These are phyloP conservation scores for Drosophila multiciliata DNA, from an alignment of 2,888 invertebrate species.

Conservation along the genomic window DNA sequence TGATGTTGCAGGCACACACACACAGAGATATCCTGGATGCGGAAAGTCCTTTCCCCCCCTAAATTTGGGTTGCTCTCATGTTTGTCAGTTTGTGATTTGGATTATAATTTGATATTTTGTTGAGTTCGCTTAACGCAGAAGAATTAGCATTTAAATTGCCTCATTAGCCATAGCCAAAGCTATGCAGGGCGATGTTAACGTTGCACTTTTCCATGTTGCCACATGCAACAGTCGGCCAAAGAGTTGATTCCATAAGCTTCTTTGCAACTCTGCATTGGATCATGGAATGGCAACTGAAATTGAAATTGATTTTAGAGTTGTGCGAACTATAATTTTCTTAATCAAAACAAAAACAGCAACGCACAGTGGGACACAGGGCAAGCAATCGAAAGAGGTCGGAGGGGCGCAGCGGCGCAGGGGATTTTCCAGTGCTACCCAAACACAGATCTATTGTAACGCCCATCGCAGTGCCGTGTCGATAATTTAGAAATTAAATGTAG, in stretches of 20 bases:
- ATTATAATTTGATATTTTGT: conserved; percentile 76
- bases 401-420: background rate
- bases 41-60: conserved; percentile 33
- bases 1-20: conserved; percentile 47
- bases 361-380: conserved; percentile 27
- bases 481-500: conserved; percentile 79
- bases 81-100: conserved; percentile 43
- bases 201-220: conserved; percentile 38
- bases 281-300: background rate
- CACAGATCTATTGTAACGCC: conserved; percentile 50
- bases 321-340: conserved; percentile 62
- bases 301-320: background rate
- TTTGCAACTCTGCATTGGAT: conserved; percentile 30
- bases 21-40: background rate
- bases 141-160: conserved; percentile 79
- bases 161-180: conserved; percentile 47
- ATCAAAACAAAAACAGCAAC: conserved; percentile 76
- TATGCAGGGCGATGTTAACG: conserved; percentile 6
- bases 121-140: conserved; percentile 24
- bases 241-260: background rate
- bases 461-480: conserved; percentile 66
- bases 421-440: conserved; percentile 10
- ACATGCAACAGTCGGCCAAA: conserved; percentile 33
- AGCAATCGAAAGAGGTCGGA: background rate
- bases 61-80: background rate